These are phyloP conservation scores for Hypanus sabinus DNA, from an alignment of 2,113 vertebrate species.

Conservation along the genomic window DNA sequence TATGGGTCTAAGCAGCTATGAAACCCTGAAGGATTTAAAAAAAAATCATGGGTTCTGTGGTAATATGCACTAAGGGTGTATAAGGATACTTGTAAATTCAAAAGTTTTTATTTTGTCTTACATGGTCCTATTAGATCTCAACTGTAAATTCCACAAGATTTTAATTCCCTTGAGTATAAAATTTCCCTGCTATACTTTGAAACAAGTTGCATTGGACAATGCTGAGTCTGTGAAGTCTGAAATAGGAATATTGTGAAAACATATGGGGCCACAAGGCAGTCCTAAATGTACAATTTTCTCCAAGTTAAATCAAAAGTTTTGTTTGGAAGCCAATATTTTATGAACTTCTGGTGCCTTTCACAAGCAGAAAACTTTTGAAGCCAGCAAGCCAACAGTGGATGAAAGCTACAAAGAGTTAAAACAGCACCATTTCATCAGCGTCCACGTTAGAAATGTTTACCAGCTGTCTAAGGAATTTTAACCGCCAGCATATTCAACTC, in stretches of 20 bases:
- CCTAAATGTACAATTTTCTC: neutral
- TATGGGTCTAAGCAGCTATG: neutral
- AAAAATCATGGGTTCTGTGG: neutral
- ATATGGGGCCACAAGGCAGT: neutral
- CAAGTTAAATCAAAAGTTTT: slow-evolving; percentile 16
- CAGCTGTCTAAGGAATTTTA: slow-evolving; percentile 14
- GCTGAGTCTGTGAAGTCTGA: neutral
- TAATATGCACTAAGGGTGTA: neutral
- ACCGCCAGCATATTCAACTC: neutral
- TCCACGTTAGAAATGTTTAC: neutral
- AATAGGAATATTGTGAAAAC: neutral
- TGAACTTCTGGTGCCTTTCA: slow-evolving; percentile 9
- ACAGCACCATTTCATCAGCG: neutral
- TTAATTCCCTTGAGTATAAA: neutral
- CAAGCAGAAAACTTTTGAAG: neutral
- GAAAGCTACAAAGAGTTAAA: neutral
- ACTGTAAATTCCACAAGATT: slow-evolving; percentile 4
- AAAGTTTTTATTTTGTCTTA: neutral
- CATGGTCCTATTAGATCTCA: neutral
- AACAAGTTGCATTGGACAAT: neutral
- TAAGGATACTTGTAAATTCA: slow-evolving; percentile 18
- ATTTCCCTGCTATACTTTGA: neutral
- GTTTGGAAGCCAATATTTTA: neutral
- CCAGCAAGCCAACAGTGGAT: neutral
- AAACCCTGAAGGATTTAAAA: neutral